These are phyloP conservation scores for Platycnemis pennipes DNA, from an alignment of 2,888 invertebrate genomes.

Conservation along the genomic window DNA sequence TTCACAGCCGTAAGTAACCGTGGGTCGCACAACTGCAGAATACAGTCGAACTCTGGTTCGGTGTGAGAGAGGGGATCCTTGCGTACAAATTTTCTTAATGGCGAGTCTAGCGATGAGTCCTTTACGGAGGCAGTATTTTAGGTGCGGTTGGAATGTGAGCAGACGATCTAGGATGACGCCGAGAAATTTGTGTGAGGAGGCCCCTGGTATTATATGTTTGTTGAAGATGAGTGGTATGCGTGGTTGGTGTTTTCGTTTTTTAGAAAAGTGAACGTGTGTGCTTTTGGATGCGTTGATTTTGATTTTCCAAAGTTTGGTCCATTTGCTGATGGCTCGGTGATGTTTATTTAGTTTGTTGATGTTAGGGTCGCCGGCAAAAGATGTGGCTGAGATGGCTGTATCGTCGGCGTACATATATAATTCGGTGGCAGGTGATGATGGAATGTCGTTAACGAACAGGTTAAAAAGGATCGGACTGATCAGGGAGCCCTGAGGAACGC, in stretches of 20 bases:
- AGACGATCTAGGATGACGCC: no score
- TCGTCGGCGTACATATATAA: background rate
- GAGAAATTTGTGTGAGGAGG: no score
- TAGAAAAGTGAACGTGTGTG: background rate
- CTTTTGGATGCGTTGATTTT: background rate
- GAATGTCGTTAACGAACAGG: background rate
- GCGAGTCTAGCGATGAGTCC: no score
- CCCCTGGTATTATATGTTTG: no score
- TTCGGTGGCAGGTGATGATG: background rate
- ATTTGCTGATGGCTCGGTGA: background rate
- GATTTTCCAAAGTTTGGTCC: background rate
- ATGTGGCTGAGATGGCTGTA: background rate
- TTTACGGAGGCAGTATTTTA: no score
- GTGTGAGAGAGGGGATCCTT: no score
- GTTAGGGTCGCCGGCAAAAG: background rate
- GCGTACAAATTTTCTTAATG: no score
- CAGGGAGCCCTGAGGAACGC: background rate
- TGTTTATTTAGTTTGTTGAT: background rate
- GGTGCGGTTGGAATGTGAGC: no score
- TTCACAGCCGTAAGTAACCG: no score
- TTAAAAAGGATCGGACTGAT: background rate
- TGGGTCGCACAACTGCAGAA: no score
- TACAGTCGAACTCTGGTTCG: no score
- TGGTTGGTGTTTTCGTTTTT: background rate
- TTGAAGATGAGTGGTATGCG: no score